phyloP scores from a whole-genome alignment of 2,797 vertebrate species.

The Sorex maritimensis region DNA sequence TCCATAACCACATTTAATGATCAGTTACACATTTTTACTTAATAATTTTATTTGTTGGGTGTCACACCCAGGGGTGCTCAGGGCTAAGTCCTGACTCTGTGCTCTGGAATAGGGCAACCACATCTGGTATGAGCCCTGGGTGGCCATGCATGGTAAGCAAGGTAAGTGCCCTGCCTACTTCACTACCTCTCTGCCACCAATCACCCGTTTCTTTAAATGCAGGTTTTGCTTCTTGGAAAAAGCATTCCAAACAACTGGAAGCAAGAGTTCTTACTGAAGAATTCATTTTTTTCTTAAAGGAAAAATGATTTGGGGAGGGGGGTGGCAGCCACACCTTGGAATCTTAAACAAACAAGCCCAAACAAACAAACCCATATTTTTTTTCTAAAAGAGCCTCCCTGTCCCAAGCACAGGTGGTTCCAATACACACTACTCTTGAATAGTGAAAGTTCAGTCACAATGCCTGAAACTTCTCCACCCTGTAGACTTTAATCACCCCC shows the following conservation, averaged over 20 bases:
- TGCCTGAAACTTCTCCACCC: neutral
- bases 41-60: neutral
- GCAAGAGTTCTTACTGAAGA: slow-evolving; percentile 63
- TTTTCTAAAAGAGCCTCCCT: neutral
- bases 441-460: slow-evolving; percentile 5
- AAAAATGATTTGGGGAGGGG: neutral
- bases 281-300: slow-evolving; percentile 54
- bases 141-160: no score
- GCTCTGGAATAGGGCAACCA: no score
- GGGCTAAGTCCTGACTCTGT: no score
- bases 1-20: slow-evolving; percentile 35
- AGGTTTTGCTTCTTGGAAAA: slow-evolving; percentile 38
- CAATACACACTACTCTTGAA: neutral
- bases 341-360: no score
- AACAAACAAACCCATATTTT: neutral
- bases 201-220: no score
- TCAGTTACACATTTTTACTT: slow-evolving; percentile 57
- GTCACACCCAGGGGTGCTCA: no score
- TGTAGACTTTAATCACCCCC: neutral
- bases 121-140: no score
- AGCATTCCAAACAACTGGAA: slow-evolving; percentile 24
- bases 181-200: no score
- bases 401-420: neutral
- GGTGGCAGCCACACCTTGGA: no score
- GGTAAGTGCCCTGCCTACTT: no score